These are phyloP conservation scores for Nysson spinosus DNA, from an alignment of 2,888 invertebrate species.

Conservation along the genomic window DNA sequence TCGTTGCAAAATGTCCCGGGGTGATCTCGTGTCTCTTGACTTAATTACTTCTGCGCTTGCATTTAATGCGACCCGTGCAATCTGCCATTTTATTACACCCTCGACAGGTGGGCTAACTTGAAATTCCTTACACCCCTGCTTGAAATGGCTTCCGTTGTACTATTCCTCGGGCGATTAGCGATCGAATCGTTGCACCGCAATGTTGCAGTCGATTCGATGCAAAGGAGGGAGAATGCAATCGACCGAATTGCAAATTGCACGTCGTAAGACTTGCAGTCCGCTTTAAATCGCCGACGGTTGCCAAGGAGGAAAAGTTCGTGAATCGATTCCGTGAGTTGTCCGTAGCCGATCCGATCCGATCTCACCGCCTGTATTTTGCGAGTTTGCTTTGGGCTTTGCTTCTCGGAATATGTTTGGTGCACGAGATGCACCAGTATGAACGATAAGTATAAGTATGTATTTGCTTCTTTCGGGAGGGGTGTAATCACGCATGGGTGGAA, in stretches of 20 bases:
- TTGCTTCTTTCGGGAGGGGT: constrained; percentile 1
- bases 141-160: constrained; percentile 48
- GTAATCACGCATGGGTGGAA: constrained; percentile 17
- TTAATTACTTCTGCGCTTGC: constrained; percentile 68
- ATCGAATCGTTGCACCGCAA: constrained; percentile 45
- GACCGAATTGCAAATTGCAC: constrained; percentile 39
- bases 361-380: constrained; percentile 11
- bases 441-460: no score
- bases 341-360: not conserved
- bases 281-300: constrained; percentile 12
- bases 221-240: constrained; percentile 7
- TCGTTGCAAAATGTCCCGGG: constrained; percentile 15
- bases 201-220: constrained; percentile 37
- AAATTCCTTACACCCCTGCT: not conserved
- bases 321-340: constrained; percentile 14
- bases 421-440: not conserved
- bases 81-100: constrained; percentile 58
- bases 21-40: constrained; percentile 66
- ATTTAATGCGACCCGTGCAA: constrained; percentile 58
- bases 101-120: constrained; percentile 55
- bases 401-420: constrained; percentile 6
- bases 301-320: constrained; percentile 11
- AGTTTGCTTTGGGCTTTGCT: not conserved
- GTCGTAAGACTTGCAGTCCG: constrained; percentile 23
- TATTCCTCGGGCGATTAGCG: constrained; percentile 54